Conservation (phyloP, 2,888 invertebrate species). For the Myopa testacea region DNA sequence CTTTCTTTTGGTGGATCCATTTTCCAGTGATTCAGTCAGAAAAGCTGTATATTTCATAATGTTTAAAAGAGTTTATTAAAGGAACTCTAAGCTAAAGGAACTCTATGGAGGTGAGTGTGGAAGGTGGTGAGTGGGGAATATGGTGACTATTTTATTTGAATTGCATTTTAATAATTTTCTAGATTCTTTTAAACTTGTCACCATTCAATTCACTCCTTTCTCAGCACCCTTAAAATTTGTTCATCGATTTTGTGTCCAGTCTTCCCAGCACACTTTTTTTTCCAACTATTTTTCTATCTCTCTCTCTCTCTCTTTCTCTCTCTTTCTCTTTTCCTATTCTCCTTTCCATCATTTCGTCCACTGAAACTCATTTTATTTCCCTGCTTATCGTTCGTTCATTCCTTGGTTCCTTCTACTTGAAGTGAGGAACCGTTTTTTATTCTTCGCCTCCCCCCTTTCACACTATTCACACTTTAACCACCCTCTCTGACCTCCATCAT, state of each 20-base stretch:
- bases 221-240: neutral
- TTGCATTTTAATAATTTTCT: too few species aligned
- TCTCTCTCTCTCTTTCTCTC: neutral
- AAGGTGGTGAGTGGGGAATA: too few species aligned
- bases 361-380: constrained; percentile 17
- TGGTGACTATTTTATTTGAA: too few species aligned
- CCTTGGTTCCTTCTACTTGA: neutral
- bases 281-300: neutral
- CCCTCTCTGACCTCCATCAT: neutral
- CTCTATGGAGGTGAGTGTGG: too few species aligned
- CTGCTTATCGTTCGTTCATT: constrained; percentile 11
- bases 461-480: neutral
- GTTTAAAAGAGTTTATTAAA: too few species aligned
- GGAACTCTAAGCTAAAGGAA: too few species aligned
- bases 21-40: too few species aligned
- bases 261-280: neutral
- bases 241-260: neutral
- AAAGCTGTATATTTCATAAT: too few species aligned
- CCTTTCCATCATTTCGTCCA: neutral
- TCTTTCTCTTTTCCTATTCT: neutral
- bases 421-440: neutral
- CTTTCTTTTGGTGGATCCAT: too few species aligned
- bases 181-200: neutral
- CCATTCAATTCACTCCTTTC: neutral
- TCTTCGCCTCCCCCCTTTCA: neutral